Evolutionary conservation across 2,797 vertebrate species (phyloP).

Genomic region (Salmo trutta): DNA sequence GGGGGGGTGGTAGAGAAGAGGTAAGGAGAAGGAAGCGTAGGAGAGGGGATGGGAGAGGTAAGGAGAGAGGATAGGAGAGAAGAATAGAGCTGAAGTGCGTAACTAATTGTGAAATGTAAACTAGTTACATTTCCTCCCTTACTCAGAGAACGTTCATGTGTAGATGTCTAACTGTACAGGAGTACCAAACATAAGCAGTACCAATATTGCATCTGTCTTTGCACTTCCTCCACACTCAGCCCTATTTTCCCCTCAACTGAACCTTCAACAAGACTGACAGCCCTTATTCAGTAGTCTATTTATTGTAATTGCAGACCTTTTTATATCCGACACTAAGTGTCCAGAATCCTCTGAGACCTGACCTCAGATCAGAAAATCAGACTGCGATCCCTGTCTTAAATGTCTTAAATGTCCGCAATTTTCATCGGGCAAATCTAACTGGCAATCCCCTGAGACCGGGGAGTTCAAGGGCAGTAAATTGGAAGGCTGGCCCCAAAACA

Average conservation of each 20-base stretch:
- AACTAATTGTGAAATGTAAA: background rate
- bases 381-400: background rate
- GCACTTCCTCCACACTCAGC: background rate
- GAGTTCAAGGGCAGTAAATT: constrained; percentile 19
- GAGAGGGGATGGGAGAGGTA: background rate
- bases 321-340: background rate
- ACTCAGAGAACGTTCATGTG: background rate
- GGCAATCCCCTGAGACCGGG: background rate
- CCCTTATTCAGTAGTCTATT: background rate
- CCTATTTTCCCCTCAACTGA: background rate
- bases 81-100: background rate
- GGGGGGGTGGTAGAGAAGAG: background rate
- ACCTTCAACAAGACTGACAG: background rate
- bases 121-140: too few species aligned
- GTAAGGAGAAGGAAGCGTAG: background rate
- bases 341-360: background rate
- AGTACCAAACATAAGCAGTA: background rate
- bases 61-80: background rate
- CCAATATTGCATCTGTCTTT: background rate
- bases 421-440: constrained; percentile 18
- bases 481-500: constrained; percentile 9
- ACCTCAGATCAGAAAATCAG: constrained; percentile 3
- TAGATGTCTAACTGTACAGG: background rate
- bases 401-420: background rate
- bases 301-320: background rate